These are phyloP conservation scores for Salmo trutta DNA, from an alignment of 2,797 vertebrate genomes.

Conservation along the genomic window DNA sequence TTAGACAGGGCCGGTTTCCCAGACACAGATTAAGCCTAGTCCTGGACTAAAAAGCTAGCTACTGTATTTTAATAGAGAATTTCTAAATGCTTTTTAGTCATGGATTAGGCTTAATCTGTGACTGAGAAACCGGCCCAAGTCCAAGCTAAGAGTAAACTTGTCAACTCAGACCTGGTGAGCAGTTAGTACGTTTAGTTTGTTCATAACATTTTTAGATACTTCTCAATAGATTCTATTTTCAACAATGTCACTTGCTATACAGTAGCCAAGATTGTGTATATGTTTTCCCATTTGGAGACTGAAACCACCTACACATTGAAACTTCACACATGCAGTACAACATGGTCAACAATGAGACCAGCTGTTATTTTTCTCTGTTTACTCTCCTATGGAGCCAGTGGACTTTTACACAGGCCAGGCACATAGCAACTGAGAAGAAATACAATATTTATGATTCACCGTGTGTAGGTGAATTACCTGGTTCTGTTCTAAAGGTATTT, in stretches of 20 bases:
- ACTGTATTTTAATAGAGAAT: too few species aligned
- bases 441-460: slow-evolving; percentile 26
- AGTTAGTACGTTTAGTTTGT: neutral
- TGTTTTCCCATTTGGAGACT: slow-evolving; percentile 44
- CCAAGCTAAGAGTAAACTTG: too few species aligned
- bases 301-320: slow-evolving; percentile 65
- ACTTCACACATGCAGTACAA: slow-evolving; percentile 63
- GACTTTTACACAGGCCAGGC: slow-evolving; percentile 59
- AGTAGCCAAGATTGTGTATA: neutral
- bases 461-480: neutral
- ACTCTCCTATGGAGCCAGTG: slow-evolving; percentile 74
- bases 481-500: neutral
- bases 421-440: slow-evolving; percentile 66
- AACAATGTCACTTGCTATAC: neutral
- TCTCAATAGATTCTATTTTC: too few species aligned
- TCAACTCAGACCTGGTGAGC: neutral
- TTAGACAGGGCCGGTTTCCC: neutral
- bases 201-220: too few species aligned
- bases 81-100: too few species aligned
- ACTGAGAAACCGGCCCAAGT: too few species aligned
- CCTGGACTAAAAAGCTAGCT: too few species aligned
- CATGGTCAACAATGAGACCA: slow-evolving; percentile 74
- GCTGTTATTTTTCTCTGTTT: slow-evolving; percentile 80
- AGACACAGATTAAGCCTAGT: too few species aligned
- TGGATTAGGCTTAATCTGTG: too few species aligned